A percentile compares a stretch with the other conserved stretches of the same genome.
Evolutionary conservation across 1,140 invertebrate species (phyloP).

Genomic region (Tetranychus cinnabarinus): DNA sequence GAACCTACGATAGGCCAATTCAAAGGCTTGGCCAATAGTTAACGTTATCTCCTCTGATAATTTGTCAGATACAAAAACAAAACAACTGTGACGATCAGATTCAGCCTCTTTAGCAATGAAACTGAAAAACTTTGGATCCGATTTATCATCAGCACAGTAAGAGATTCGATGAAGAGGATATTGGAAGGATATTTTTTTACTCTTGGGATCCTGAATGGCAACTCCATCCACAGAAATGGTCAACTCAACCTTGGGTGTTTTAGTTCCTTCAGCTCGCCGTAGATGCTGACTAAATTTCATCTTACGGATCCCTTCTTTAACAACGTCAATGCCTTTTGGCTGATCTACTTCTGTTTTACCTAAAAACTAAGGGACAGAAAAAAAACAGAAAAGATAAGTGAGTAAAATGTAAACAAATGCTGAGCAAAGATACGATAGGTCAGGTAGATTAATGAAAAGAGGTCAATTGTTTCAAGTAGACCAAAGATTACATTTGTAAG

Average conservation of each 20-base stretch:
- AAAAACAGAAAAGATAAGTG: background rate
- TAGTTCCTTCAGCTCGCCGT: constrained; percentile 68
- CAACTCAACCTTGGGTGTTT: constrained; percentile 69
- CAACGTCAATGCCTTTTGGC: constrained; percentile 86
- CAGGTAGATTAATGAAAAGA: background rate
- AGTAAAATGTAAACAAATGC: background rate
- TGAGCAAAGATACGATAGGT: background rate
- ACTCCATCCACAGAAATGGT: constrained; percentile 86
- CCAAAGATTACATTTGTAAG: background rate
- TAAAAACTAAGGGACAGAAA: constrained; percentile 40
- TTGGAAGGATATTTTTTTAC: constrained; percentile 58
- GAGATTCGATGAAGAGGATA: constrained; percentile 92
- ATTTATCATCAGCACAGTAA: constrained; percentile 92
- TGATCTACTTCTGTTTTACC: constrained; percentile 76
- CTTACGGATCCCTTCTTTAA: constrained; percentile 83
- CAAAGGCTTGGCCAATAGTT: constrained; percentile 89
- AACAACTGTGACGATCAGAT: constrained; percentile 64
- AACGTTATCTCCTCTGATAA: constrained; percentile 84
- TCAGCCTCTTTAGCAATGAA: constrained; percentile 80
- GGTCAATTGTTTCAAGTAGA: background rate
- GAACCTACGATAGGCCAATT: constrained; percentile 68
- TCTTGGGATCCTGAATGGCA: constrained; percentile 58
- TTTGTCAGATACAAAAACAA: constrained; percentile 89
- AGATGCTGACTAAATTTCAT: constrained; percentile 80
- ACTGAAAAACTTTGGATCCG: constrained; percentile 84